Conservation (phyloP, 2,113 vertebrate genomes). For the Chelonoidis abingdonii region DNA sequence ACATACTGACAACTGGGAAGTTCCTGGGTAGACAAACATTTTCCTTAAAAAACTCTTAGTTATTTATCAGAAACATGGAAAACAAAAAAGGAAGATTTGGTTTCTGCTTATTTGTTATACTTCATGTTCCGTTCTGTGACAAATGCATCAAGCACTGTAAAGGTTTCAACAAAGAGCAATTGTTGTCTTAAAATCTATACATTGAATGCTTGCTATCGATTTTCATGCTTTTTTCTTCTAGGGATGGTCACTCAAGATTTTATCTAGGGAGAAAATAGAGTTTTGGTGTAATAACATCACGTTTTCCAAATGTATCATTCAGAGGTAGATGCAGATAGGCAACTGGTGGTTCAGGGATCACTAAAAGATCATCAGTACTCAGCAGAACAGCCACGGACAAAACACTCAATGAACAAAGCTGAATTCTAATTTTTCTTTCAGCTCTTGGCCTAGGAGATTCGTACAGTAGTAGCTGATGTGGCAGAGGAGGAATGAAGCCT, state of each 20-base stretch:
- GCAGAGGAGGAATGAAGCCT: not conserved
- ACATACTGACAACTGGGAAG: not conserved
- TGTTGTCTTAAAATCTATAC: not conserved
- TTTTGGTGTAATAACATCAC: not conserved
- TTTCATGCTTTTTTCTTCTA: not conserved
- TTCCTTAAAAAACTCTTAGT: not conserved
- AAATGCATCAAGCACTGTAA: not conserved
- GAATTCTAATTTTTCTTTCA: not conserved
- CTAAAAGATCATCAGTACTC: accelerated
- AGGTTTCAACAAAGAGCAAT: not conserved
- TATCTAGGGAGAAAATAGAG: not conserved
- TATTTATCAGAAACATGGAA: not conserved
- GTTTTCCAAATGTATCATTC: not conserved
- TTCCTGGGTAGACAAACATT: accelerated
- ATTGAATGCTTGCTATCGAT: not conserved
- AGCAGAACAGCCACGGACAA: not conserved
- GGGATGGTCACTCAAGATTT: not conserved
- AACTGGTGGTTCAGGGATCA: not conserved
- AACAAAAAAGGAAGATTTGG: not conserved
- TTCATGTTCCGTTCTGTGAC: not conserved
- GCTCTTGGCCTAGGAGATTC: not conserved
- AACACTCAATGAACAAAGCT: not conserved
- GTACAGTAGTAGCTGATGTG: not conserved
- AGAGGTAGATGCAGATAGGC: not conserved
- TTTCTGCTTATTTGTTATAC: not conserved